These are phyloP conservation scores for Podargus strigoides DNA, from an alignment of 2,797 vertebrate genomes.

Conservation along the genomic window DNA sequence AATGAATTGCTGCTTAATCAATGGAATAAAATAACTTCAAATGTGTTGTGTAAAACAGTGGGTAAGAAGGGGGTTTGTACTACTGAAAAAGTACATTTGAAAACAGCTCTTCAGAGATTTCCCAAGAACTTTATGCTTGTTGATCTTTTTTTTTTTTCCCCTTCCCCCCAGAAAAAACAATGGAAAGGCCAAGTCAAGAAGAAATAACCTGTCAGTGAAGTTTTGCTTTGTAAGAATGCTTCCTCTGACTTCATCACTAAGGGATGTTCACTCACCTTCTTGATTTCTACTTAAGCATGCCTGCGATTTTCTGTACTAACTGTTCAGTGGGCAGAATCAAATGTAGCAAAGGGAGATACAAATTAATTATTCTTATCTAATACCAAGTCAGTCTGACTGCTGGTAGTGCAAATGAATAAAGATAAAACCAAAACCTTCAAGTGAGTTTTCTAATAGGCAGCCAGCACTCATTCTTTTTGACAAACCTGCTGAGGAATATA, in stretches of 20 bases:
- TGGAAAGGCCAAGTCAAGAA: neutral
- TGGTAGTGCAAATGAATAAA: neutral
- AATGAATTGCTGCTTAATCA: neutral
- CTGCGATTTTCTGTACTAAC: neutral
- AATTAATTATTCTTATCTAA: neutral
- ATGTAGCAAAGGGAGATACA: neutral
- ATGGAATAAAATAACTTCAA: neutral
- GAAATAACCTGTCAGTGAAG: neutral
- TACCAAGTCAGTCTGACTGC: neutral
- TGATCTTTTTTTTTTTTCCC: neutral
- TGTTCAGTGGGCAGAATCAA: neutral
- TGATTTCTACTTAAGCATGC: neutral
- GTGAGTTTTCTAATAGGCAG: neutral
- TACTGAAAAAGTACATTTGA: neutral
- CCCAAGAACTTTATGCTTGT: neutral
- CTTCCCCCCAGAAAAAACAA: neutral
- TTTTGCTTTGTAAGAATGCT: neutral
- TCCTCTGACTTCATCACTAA: neutral
- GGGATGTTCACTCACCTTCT: neutral
- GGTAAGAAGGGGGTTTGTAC: neutral
- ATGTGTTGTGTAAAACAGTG: neutral
- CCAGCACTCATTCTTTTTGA: neutral
- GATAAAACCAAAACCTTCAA: neutral
- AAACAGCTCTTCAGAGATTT: neutral
- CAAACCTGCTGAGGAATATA: neutral